Conservation (phyloP, 2,113 vertebrate genomes). For the Festucalex cinctus region DNA sequence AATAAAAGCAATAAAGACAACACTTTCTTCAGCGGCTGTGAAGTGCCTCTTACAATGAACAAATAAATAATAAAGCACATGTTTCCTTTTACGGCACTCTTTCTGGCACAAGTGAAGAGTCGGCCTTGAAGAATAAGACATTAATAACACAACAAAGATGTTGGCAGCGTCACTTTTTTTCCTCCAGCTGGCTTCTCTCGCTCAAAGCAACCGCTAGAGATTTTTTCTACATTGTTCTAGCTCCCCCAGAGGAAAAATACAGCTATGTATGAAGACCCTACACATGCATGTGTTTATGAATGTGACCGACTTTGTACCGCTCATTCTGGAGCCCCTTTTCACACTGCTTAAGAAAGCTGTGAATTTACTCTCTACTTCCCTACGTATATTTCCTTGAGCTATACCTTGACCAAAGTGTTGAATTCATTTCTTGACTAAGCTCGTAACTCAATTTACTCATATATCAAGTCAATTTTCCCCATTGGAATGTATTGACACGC, state of each 20-base stretch:
- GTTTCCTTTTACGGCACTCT: constrained; percentile 25
- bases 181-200: neutral
- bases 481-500: neutral
- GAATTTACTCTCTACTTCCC: neutral
- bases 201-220: constrained; percentile 7
- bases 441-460: neutral
- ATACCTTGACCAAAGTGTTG: too few species aligned
- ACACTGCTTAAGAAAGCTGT: neutral
- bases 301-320: neutral
- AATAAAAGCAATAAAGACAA: constrained; percentile 52
- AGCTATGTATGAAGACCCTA: neutral
- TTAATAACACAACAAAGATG: constrained; percentile 13
- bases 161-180: constrained; percentile 15
- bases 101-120: constrained; percentile 23
- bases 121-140: constrained; percentile 13
- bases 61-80: constrained; percentile 38
- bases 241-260: neutral
- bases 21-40: constrained; percentile 43
- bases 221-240: neutral
- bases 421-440: too few species aligned
- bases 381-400: too few species aligned
- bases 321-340: neutral
- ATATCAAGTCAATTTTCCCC: neutral
- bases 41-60: constrained; percentile 30
- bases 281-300: neutral